phyloP scores from a whole-genome alignment of 2,113 vertebrate species.

The Sminthopsis crassicaudata region DNA sequence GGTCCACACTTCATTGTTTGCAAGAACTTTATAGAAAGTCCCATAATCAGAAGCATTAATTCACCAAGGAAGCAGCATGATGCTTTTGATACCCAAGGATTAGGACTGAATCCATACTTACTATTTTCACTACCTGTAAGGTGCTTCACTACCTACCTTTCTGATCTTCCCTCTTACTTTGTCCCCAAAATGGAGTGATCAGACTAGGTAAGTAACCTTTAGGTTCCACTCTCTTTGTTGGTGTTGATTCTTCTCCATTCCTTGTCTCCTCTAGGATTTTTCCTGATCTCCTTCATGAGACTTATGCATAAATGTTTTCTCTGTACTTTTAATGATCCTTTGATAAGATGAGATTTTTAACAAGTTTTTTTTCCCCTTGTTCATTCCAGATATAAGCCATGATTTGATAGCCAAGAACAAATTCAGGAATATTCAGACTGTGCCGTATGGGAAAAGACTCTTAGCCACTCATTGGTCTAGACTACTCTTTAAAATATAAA shows the following conservation, averaged over 20 bases:
- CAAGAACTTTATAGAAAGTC: not conserved
- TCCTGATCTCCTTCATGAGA: not conserved
- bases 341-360: not conserved
- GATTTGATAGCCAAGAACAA: not conserved
- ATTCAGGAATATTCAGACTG: not conserved
- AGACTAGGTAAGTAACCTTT: not conserved
- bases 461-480: not conserved
- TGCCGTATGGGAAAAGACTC: not conserved
- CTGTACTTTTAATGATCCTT: not conserved
- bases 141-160: not conserved
- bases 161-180: not conserved
- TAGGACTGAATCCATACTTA: not conserved
- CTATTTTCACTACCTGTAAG: not conserved
- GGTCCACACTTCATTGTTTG: not conserved
- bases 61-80: not conserved
- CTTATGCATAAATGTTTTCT: not conserved
- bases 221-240: not conserved
- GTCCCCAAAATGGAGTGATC: not conserved
- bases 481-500: not conserved
- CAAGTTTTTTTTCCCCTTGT: not conserved
- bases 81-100: not conserved
- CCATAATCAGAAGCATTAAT: not conserved
- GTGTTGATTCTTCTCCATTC: not conserved
- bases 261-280: not conserved
- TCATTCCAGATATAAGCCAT: not conserved